A percentile compares a stretch with the other conserved stretches of the same genome.
These are phyloP conservation scores for Caenorhabditis zanzibari DNA, from an alignment of 2,888 invertebrate genomes.

Conservation along the genomic window DNA sequence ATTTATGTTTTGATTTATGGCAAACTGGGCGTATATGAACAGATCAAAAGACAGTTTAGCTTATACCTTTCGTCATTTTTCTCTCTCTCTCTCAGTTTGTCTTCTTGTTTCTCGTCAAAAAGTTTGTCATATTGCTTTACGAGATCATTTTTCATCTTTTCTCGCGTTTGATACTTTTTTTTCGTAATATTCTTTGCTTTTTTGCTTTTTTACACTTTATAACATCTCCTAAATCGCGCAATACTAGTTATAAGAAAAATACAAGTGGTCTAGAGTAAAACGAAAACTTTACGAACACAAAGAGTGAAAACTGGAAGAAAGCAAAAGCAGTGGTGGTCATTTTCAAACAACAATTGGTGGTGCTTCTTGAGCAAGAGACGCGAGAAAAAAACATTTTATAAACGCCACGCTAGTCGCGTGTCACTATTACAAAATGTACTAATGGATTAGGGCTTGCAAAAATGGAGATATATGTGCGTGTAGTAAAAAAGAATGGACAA, in stretches of 20 bases:
- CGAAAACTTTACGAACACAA: slow-evolving; percentile 44
- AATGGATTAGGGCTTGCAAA: slow-evolving; percentile 34
- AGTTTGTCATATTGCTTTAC: slow-evolving; percentile 34
- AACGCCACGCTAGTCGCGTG: slow-evolving; percentile 13
- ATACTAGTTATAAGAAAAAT: too few species aligned
- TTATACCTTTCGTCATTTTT: slow-evolving; percentile 23
- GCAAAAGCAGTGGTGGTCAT: slow-evolving; percentile 46
- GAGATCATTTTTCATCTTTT: slow-evolving; percentile 42
- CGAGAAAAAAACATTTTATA: slow-evolving; percentile 38
- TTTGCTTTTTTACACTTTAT: slow-evolving; percentile 13
- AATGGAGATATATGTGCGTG: slow-evolving; percentile 3
- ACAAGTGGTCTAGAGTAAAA: too few species aligned
- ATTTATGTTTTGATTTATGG: slow-evolving; percentile 41
- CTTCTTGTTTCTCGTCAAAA: slow-evolving; percentile 41
- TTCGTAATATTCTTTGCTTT: slow-evolving; percentile 8
- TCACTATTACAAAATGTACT: slow-evolving; percentile 34
- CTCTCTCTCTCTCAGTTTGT: background rate
- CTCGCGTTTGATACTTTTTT: slow-evolving; percentile 32
- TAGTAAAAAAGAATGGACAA: slow-evolving; percentile 14
- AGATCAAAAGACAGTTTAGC: slow-evolving; percentile 13
- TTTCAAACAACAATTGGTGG: slow-evolving; percentile 61
- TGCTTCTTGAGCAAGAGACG: slow-evolving; percentile 19
- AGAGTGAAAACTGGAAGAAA: slow-evolving; percentile 22
- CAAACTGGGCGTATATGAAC: background rate
- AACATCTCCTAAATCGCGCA: background rate